A percentile compares a stretch with the other conserved stretches of the same genome.
Conservation (phyloP, 1,140 invertebrate genomes). For the Orchestia grillus region DNA sequence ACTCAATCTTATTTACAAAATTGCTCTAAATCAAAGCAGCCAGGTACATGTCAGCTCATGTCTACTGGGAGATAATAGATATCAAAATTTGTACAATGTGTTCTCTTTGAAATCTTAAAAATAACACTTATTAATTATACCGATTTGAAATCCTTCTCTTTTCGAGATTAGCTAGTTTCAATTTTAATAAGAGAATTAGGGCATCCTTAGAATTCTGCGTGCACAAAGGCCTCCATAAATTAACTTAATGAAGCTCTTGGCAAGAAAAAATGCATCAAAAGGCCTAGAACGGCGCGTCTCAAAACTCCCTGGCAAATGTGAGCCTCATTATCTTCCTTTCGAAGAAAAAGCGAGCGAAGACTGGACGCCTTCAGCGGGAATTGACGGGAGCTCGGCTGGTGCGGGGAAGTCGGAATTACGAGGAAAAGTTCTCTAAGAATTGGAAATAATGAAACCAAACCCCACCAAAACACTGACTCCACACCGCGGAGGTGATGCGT, state of each 20-base stretch:
- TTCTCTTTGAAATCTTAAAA: neutral
- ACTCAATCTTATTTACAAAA: too few species aligned
- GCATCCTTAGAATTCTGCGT: neutral
- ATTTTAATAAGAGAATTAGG: conserved; percentile 17
- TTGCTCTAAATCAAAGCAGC: too few species aligned
- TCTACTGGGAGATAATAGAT: too few species aligned
- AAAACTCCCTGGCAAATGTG: conserved; percentile 34
- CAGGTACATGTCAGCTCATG: too few species aligned
- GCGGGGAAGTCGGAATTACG: neutral
- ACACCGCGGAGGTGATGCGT: neutral
- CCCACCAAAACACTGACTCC: neutral
- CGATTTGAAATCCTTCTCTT: too few species aligned
- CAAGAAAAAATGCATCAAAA: conserved; percentile 45
- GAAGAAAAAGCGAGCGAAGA: neutral
- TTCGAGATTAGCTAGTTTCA: neutral
- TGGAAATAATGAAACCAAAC: neutral
- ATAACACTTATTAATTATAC: neutral
- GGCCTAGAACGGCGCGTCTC: neutral
- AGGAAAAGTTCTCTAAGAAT: neutral
- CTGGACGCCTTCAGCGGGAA: neutral
- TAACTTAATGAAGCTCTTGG: conserved; percentile 50
- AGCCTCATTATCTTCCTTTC: conserved; percentile 35
- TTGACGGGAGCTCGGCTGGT: neutral
- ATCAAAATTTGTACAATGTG: too few species aligned
- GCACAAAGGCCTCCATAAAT: conserved; percentile 41